Evolutionary conservation across 2,888 invertebrate genomes (phyloP).

Genomic region (Octodonta nipae): DNA sequence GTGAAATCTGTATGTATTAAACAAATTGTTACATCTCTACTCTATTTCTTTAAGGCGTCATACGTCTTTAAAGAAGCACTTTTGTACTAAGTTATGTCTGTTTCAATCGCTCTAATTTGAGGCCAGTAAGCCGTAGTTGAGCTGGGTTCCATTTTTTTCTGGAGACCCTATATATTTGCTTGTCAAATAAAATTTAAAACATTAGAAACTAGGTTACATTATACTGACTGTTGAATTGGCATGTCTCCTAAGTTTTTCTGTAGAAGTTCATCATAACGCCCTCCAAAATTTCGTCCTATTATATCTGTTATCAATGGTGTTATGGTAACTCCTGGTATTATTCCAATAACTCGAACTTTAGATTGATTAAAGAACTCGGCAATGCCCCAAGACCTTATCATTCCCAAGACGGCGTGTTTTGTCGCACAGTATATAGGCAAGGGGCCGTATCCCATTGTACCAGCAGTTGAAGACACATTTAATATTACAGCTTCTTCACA

Average conservation of each 20-base stretch:
- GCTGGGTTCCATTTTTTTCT: no score
- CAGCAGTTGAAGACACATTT: slow-evolving; percentile 16
- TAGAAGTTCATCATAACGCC: slow-evolving; percentile 10
- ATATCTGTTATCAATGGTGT: slow-evolving; percentile 27
- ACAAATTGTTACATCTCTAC: no score
- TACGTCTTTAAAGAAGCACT: no score
- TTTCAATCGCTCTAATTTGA: no score
- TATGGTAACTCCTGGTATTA: slow-evolving; percentile 41
- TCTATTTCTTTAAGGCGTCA: no score
- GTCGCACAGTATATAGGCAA: slow-evolving; percentile 16
- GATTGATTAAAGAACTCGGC: slow-evolving; percentile 27
- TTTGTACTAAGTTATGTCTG: no score
- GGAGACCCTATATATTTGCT: no score
- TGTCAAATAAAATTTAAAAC: no score
- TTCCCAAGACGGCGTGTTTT: slow-evolving; percentile 15
- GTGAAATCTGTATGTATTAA: no score
- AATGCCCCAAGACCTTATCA: slow-evolving; percentile 16
- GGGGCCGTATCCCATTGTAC: slow-evolving; percentile 7
- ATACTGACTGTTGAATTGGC: slow-evolving; percentile 14
- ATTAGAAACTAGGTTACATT: no score
- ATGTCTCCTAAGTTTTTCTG: slow-evolving; percentile 2
- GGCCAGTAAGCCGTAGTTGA: no score
- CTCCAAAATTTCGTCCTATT: slow-evolving; percentile 13
- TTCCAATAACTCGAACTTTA: slow-evolving; percentile 38
- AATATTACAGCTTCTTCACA: slow-evolving; percentile 15